Percentiles rank a stretch among this genome's conserved stretches.
Evolutionary conservation across 2,113 vertebrate genomes (phyloP).

Genomic region (Ptyas mucosa): DNA sequence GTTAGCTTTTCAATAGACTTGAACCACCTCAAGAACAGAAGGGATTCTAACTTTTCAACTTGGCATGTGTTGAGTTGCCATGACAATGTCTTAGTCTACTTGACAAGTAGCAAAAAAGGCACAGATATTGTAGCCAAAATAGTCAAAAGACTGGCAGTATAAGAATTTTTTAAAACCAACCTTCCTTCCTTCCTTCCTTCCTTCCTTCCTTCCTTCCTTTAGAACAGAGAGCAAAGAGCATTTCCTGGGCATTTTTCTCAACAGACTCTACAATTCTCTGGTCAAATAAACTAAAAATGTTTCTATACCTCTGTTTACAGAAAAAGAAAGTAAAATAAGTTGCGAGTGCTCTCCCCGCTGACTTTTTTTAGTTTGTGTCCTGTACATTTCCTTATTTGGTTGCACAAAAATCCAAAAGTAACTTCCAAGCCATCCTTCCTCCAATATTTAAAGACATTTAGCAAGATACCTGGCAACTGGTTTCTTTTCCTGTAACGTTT

Average conservation of each 20-base stretch:
- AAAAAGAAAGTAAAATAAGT: not conserved
- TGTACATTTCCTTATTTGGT: not conserved
- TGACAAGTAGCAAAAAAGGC: constrained; percentile 53
- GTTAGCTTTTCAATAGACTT: constrained; percentile 42
- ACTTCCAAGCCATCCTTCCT: not conserved
- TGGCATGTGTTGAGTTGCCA: constrained; percentile 56
- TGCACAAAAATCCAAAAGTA: not conserved
- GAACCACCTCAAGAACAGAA: constrained; percentile 39
- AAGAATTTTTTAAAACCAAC: constrained; percentile 9
- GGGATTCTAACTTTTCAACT: constrained; percentile 16
- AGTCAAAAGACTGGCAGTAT: constrained; percentile 50
- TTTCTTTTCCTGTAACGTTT: not conserved
- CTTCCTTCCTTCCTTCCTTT: not conserved
- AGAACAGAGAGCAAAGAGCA: not conserved
- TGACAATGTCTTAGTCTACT: constrained; percentile 47
- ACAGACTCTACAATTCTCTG: not conserved
- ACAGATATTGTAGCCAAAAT: constrained; percentile 50
- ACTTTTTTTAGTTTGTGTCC: not conserved
- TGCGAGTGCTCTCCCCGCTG: accelerated
- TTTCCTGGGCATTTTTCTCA: not conserved
- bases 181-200: not conserved
- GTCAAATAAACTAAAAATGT: not conserved
- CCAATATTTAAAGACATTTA: not conserved
- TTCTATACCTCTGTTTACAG: not conserved
- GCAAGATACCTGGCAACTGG: not conserved